Percentiles rank a stretch among this genome's conserved stretches.
These are phyloP conservation scores for Plebejus melissa DNA, from an alignment of 2,888 invertebrate species.

Conservation along the genomic window DNA sequence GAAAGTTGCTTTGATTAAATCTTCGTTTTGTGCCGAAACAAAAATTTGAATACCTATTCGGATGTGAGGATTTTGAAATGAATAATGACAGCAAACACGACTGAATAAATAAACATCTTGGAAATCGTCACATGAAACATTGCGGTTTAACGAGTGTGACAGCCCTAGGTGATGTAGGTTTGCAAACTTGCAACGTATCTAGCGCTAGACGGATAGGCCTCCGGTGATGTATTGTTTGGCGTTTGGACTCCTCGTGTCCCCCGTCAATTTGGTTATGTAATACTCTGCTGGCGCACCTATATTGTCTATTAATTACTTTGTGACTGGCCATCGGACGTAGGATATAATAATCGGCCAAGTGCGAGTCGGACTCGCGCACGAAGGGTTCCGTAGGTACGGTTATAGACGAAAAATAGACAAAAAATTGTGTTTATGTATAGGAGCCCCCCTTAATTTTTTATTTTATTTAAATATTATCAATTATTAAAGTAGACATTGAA, in stretches of 20 bases:
- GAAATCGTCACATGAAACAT: neutral
- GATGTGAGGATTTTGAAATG: neutral
- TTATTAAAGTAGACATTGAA: too few relatives aligned
- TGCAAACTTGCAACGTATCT: conserved; percentile 43
- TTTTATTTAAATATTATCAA: too few relatives aligned
- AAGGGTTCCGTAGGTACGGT: too few relatives aligned
- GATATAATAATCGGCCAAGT: neutral
- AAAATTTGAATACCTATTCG: neutral
- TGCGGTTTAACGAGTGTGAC: neutral
- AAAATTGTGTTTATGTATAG: too few relatives aligned
- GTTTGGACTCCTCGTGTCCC: conserved; percentile 29
- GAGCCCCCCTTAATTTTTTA: too few relatives aligned
- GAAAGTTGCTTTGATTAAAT: conserved; percentile 8
- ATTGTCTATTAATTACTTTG: neutral
- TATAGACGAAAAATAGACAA: too few relatives aligned
- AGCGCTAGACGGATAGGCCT: conserved; percentile 48
- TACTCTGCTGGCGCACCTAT: conserved; percentile 7
- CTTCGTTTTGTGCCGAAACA: neutral
- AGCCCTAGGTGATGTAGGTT: conserved; percentile 36
- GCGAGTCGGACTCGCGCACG: too few relatives aligned
- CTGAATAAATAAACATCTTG: neutral
- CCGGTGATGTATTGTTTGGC: conserved; percentile 48
- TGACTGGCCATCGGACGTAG: neutral
- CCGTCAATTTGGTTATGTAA: conserved; percentile 26
- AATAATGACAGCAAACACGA: neutral